Percentiles rank a stretch among this genome's conserved stretches.
These are phyloP conservation scores for Oncorhynchus nerka DNA, from an alignment of 2,113 vertebrate species.

Conservation along the genomic window DNA sequence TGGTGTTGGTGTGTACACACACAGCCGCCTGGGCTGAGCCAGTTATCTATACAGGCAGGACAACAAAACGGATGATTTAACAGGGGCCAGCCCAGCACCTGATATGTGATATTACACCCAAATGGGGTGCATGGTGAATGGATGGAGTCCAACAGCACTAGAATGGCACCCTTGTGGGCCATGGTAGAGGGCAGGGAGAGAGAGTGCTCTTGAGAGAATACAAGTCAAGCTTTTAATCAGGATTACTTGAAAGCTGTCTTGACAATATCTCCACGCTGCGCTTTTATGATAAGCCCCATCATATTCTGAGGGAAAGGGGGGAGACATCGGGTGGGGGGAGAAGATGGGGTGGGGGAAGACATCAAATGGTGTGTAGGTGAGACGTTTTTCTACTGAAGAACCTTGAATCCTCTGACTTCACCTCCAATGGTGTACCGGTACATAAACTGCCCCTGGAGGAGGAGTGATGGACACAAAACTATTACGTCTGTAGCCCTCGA, in stretches of 20 bases:
- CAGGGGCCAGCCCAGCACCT: no score
- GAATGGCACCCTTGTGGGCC: constrained; percentile 57
- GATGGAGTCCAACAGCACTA: no score
- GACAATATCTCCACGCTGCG: constrained; percentile 76
- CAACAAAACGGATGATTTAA: no score
- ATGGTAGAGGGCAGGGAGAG: constrained; percentile 43
- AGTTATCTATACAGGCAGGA: no score
- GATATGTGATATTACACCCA: no score
- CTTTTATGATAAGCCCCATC: constrained; percentile 69
- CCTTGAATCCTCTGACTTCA: constrained; percentile 65
- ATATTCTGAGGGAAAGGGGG: constrained; percentile 10
- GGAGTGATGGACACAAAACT: constrained; percentile 6
- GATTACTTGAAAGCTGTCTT: constrained; percentile 70
- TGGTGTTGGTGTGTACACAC: no score
- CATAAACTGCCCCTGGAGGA: constrained; percentile 42
- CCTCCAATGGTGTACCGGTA: constrained; percentile 54
- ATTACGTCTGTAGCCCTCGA: constrained; percentile 13
- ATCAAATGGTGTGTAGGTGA: constrained; percentile 60
- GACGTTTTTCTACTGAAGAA: constrained; percentile 43
- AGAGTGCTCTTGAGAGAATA: constrained; percentile 64
- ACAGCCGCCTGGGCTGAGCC: no score
- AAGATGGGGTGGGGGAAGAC: neutral
- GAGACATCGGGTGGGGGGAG: constrained; percentile 3
- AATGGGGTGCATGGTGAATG: constrained; percentile 66
- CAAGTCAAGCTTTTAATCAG: constrained; percentile 73